A percentile compares a stretch with the other conserved stretches of the same genome.
Conservation (phyloP, 2,888 invertebrate species). For the Cactoblastis cactorum region DNA sequence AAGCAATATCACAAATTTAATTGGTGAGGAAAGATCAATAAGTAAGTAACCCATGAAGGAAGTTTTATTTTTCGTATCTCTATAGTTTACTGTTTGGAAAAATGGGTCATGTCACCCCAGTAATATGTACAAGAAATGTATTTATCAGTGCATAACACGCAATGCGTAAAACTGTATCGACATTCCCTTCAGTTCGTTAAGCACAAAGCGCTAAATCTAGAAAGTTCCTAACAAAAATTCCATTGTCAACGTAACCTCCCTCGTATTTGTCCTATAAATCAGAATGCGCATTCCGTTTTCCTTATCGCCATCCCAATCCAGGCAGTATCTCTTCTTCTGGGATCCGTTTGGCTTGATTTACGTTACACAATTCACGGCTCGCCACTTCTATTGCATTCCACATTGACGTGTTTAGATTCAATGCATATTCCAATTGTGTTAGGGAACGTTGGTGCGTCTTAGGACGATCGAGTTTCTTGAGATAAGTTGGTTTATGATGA, state of each 20-base stretch:
- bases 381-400: slow-evolving; percentile 7
- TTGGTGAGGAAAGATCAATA: too few species aligned
- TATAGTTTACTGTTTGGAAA: too few species aligned
- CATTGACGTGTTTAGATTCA: neutral
- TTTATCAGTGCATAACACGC: too few species aligned
- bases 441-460: neutral
- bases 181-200: neutral
- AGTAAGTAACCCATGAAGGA: too few species aligned
- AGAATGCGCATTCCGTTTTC: slow-evolving; percentile 8
- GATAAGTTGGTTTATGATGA: too few species aligned
- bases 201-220: neutral
- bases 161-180: neutral
- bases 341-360: slow-evolving; percentile 9
- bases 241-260: neutral
- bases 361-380: neutral
- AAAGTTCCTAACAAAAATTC: neutral
- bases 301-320: slow-evolving; percentile 6
- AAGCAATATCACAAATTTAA: too few species aligned
- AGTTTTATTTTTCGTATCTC: too few species aligned
- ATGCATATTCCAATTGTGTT: neutral
- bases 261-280: slow-evolving; percentile 10
- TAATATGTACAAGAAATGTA: too few species aligned
- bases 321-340: slow-evolving; percentile 3
- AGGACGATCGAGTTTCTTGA: too few species aligned
- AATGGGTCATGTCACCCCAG: too few species aligned